Base-by-base conservation (phyloP, 1,140 invertebrate species). In the Drosophila neocordata region DNA sequence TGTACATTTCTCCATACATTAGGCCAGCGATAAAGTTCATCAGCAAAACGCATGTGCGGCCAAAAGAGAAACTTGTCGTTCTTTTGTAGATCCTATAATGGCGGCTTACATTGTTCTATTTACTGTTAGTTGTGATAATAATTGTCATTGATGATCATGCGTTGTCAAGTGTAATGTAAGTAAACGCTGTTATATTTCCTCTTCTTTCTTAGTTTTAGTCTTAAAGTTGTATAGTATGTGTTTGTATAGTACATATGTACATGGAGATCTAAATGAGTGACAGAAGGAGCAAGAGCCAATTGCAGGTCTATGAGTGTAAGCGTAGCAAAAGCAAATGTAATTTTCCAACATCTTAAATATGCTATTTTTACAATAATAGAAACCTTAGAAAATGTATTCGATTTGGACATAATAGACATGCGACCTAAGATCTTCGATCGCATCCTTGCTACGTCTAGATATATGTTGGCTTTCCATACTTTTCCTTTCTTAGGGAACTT, bases 201-300 rank as follows among this genome's bases (percentile, higher is more conserved):
- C 44, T 61, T 73, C 59, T 73, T 65, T 41, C 60, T 55, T 61
- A 58, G 65, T 67, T 69, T 61, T 69, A 53, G 69, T 62, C 61
- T 70, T 73, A 59, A 69, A 73, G 71, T 73, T 73, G n/a, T n/a
- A n/a, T n/a, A n/a, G n/a, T n/a, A n/a, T n/a, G n/a, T n/a, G n/a
- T n/a, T n/a, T n/a, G n/a, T n/a, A n/a, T n/a, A n/a, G n/a, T n/a
- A n/a, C n/a, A n/a, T n/a, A n/a, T n/a, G n/a, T n/a, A n/a, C 37
- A 53, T 73, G 34, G 27, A n/a, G 4, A 11, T 48, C 13, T 20
- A 20, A 48, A 48, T 8, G 5, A 4, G 8, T 13, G 6, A 15
- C 41, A n/a, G 18, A 15, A 2, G 15, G 48, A 15, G 0, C 4
- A 22, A 5, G 9, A 4, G n/a, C 13, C n/a, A 55, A 9, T 35